Conservation (phyloP, 2,888 invertebrate genomes). For the Melinopterus prodromus region DNA sequence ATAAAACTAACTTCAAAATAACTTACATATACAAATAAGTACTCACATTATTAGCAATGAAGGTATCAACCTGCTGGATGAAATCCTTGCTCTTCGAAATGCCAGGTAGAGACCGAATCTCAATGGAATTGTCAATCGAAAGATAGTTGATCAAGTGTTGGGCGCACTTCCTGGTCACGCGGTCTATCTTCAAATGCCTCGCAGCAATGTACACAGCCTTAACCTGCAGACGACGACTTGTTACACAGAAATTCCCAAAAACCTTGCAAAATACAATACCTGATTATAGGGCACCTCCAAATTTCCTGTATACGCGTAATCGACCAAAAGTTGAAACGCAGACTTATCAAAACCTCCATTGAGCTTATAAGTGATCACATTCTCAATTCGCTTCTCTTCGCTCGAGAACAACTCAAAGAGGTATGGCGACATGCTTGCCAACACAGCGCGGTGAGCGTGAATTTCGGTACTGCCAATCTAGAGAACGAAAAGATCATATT, state of each 20-base stretch:
- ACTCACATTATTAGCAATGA: slow-evolving; percentile 74
- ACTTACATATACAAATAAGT: background rate
- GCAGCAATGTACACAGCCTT: slow-evolving; percentile 84
- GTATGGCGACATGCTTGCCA: slow-evolving; percentile 81
- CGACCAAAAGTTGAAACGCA: slow-evolving; percentile 78
- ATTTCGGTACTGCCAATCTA: slow-evolving; percentile 76
- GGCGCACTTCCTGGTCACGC: slow-evolving; percentile 76
- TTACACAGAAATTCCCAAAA: slow-evolving; percentile 19
- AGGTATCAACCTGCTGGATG: slow-evolving; percentile 71
- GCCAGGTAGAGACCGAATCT: slow-evolving; percentile 70
- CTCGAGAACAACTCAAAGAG: slow-evolving; percentile 77
- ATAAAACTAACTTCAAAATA: background rate
- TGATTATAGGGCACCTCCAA: slow-evolving; percentile 63
- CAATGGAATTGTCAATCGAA: slow-evolving; percentile 67
- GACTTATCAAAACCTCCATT: slow-evolving; percentile 71
- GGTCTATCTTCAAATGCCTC: slow-evolving; percentile 77
- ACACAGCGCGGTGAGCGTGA: slow-evolving; percentile 79
- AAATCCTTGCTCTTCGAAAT: slow-evolving; percentile 68
- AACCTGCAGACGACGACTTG: slow-evolving; percentile 62
- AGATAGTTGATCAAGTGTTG: slow-evolving; percentile 73
- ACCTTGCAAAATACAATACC: slow-evolving; percentile 51
- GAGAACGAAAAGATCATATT: slow-evolving; percentile 44
- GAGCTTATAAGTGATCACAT: slow-evolving; percentile 67
- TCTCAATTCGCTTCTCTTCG: slow-evolving; percentile 63
- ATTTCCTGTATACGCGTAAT: slow-evolving; percentile 85